phyloP scores from a whole-genome alignment of 2,797 vertebrate genomes.

The Thaleichthys pacificus region DNA sequence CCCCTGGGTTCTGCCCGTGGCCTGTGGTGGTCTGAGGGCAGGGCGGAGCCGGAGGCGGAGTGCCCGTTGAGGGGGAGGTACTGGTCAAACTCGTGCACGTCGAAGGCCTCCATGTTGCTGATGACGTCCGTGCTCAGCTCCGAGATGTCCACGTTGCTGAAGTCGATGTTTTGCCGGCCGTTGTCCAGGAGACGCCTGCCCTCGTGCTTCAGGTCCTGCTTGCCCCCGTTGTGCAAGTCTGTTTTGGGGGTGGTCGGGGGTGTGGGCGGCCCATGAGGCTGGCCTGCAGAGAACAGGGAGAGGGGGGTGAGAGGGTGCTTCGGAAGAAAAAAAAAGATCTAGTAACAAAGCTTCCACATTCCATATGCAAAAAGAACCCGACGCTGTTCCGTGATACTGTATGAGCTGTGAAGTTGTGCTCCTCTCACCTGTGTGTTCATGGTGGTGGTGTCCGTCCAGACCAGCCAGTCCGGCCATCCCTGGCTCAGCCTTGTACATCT shows the following conservation, averaged over 20 bases:
- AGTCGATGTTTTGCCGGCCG: constrained; percentile 96
- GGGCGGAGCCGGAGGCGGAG: constrained; percentile 50
- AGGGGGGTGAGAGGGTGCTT: too few relatives aligned
- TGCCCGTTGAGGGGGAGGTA: constrained; percentile 94
- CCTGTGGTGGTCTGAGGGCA: constrained; percentile 77
- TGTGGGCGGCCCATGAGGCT: constrained; percentile 92
- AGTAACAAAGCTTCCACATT: background rate
- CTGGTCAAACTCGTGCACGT: constrained; percentile 97
- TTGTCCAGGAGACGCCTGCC: constrained; percentile 86
- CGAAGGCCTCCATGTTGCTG: constrained; percentile 95
- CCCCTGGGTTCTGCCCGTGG: constrained; percentile 71
- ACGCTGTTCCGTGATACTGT: too few relatives aligned
- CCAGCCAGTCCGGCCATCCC: constrained; percentile 74
- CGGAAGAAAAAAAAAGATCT: background rate
- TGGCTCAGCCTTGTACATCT: constrained; percentile 87
- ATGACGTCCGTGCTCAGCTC: constrained; percentile 99
- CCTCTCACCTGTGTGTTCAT: constrained; percentile 84
- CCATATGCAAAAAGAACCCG: background rate
- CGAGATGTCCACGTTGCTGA: constrained; percentile 98
- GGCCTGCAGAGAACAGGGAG: constrained; percentile 73
- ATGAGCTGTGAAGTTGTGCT: background rate
- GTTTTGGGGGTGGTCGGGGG: constrained; percentile 96
- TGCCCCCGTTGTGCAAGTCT: constrained; percentile 84
- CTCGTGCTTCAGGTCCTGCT: constrained; percentile 91
- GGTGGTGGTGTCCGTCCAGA: constrained; percentile 84